These are phyloP conservation scores for Sabatieria punctata DNA, from an alignment of 2,888 invertebrate genomes.

Conservation along the genomic window DNA sequence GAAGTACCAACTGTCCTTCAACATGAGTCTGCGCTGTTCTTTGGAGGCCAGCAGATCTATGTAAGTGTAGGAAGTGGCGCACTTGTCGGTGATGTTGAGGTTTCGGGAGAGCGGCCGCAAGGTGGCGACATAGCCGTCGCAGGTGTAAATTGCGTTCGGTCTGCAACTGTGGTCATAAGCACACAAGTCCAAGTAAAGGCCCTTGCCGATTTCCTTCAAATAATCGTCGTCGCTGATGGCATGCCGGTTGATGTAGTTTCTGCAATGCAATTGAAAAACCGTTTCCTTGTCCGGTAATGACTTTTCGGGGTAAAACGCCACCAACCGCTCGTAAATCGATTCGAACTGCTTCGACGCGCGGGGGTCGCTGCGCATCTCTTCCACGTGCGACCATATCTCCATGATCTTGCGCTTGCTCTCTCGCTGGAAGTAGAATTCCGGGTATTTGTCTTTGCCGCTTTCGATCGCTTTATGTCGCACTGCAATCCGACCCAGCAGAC, in stretches of 20 bases:
- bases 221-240: slow-evolving; percentile 27
- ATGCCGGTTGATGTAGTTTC: slow-evolving; percentile 29
- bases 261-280: slow-evolving; percentile 27
- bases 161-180: slow-evolving; percentile 28
- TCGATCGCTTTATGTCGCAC: slow-evolving; percentile 21
- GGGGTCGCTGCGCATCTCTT: slow-evolving; percentile 20
- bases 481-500: slow-evolving; percentile 25
- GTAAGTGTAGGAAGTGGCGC: slow-evolving; percentile 26
- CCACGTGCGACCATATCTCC: slow-evolving; percentile 26
- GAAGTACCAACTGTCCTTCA: slow-evolving; percentile 26
- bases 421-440: slow-evolving; percentile 23
- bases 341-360: slow-evolving; percentile 21
- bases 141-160: slow-evolving; percentile 1
- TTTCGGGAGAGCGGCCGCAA: slow-evolving; percentile 19
- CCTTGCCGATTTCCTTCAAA: slow-evolving; percentile 27
- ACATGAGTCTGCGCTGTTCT: slow-evolving; percentile 19
- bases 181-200: slow-evolving; percentile 29
- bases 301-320: slow-evolving; percentile 18
- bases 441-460: slow-evolving; percentile 19
- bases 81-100: slow-evolving; percentile 20
- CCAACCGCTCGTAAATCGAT: slow-evolving; percentile 9
- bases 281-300: slow-evolving; percentile 20
- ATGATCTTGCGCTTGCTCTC: slow-evolving; percentile 20
- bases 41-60: slow-evolving; percentile 19
- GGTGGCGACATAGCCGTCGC: slow-evolving; percentile 17